These are phyloP conservation scores for Epizoanthus scotinus DNA, from an alignment of 92 coral and sea anemone genomes.

Conservation along the genomic window DNA sequence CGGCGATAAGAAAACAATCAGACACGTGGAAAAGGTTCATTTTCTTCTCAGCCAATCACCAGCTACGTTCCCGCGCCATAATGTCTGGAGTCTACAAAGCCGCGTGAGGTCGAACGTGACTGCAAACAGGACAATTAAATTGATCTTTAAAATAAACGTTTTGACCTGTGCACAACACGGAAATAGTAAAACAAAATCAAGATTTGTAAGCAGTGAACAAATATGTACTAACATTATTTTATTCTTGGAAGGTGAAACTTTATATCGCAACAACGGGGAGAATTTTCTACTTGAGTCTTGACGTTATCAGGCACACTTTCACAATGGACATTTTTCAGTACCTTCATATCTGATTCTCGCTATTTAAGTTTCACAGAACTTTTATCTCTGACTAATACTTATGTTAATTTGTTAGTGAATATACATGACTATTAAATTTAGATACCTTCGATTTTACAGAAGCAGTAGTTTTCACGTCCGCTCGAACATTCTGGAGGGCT, in stretches of 20 bases:
- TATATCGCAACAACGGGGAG: no score
- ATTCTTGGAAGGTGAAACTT: background rate
- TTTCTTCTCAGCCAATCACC: background rate
- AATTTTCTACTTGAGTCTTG: no score
- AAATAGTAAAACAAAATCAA: conserved; percentile 3
- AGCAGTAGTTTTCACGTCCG: background rate
- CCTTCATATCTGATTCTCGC: no score
- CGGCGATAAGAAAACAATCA: no score
- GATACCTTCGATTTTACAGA: conserved; percentile 10
- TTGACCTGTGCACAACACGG: background rate
- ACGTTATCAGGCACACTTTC: no score
- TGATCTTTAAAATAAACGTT: no score
- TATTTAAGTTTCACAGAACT: no score
- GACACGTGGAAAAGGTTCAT: no score
- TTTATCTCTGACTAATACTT: no score
- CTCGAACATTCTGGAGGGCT: conserved; percentile 16
- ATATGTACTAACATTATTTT: conserved; percentile 6
- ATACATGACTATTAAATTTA: no score
- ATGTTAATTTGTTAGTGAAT: no score
- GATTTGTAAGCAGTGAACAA: background rate
- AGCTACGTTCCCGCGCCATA: background rate
- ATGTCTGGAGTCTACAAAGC: conserved; percentile 1
- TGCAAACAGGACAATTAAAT: conserved; percentile 3
- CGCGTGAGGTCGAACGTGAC: background rate
- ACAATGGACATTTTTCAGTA: no score